Evolutionary conservation across 2,888 invertebrate species (phyloP).

Genomic region (Monochamus alternatus): DNA sequence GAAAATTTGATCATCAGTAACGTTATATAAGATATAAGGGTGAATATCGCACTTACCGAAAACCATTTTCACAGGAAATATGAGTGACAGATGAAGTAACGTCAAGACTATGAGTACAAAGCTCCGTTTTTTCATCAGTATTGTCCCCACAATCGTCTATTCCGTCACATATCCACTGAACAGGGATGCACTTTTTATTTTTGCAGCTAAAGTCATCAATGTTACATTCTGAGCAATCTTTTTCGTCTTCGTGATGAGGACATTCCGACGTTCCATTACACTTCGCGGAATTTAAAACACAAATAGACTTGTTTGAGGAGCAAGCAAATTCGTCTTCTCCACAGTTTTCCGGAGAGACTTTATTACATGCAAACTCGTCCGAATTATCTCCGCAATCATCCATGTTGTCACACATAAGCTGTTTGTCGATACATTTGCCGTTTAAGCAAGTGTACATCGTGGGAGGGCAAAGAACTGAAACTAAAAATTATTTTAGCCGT

Average conservation of each 20-base stretch:
- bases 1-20: background rate
- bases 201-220: slow-evolving; percentile 73
- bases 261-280: slow-evolving; percentile 79
- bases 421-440: slow-evolving; percentile 74
- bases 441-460: slow-evolving; percentile 72
- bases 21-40: too few species aligned
- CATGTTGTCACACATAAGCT: slow-evolving; percentile 74
- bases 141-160: slow-evolving; percentile 80
- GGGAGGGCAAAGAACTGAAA: slow-evolving; percentile 59
- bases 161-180: slow-evolving; percentile 76
- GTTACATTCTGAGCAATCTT: slow-evolving; percentile 69
- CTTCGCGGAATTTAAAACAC: slow-evolving; percentile 72
- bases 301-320: slow-evolving; percentile 71
- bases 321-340: slow-evolving; percentile 72
- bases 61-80: slow-evolving; percentile 70
- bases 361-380: slow-evolving; percentile 70
- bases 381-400: slow-evolving; percentile 76
- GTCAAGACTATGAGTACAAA: slow-evolving; percentile 44
- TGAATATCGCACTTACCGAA: slow-evolving; percentile 57
- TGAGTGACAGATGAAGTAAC: slow-evolving; percentile 16
- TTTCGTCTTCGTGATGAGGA: slow-evolving; percentile 82
- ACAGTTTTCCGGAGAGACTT: slow-evolving; percentile 64
- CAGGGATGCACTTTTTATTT: slow-evolving; percentile 76
- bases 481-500: slow-evolving; percentile 35
- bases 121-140: slow-evolving; percentile 76